Conservation (phyloP, 2,888 invertebrate species). For the Callyntrura guangdongensis region DNA sequence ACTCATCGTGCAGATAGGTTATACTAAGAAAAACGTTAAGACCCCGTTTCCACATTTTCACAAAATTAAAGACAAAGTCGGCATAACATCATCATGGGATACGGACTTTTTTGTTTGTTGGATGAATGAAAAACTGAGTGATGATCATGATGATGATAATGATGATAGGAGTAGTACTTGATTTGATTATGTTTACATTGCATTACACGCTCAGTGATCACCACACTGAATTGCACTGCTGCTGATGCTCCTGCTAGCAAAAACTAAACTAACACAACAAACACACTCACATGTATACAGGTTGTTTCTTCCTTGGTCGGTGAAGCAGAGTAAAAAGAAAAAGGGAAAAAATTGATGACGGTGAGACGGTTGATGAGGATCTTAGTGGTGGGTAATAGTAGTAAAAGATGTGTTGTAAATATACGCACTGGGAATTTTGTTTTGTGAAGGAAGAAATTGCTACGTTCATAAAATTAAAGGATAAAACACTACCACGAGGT, state of each 20-base stretch:
- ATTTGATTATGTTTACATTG: conserved; percentile 77
- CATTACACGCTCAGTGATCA: conserved; percentile 77
- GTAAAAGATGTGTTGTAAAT: too few species aligned
- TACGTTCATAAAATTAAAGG: conserved; percentile 3
- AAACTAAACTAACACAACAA: neutral
- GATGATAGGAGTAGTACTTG: conserved; percentile 48
- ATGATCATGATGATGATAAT: conserved; percentile 6
- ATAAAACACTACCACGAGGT: neutral
- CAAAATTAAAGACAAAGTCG: conserved; percentile 26
- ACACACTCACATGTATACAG: neutral
- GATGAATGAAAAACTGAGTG: conserved; percentile 65
- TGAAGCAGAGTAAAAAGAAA: conserved; percentile 58
- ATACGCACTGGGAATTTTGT: conserved; percentile 16
- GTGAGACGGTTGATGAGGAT: conserved; percentile 5
- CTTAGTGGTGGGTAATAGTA: conserved; percentile 33
- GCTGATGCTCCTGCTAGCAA: neutral
- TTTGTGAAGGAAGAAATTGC: neutral
- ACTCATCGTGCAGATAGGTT: neutral
- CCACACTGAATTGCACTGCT: conserved; percentile 4
- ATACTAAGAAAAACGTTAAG: conserved; percentile 17
- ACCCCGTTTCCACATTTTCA: conserved; percentile 47
- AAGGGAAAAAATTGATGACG: conserved; percentile 5
- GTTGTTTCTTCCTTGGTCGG: conserved; percentile 66
- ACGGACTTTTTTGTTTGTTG: conserved; percentile 26
- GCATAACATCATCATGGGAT: conserved; percentile 11